Evolutionary conservation across 2,888 invertebrate species (phyloP).

Genomic region (Apeira syringaria): DNA sequence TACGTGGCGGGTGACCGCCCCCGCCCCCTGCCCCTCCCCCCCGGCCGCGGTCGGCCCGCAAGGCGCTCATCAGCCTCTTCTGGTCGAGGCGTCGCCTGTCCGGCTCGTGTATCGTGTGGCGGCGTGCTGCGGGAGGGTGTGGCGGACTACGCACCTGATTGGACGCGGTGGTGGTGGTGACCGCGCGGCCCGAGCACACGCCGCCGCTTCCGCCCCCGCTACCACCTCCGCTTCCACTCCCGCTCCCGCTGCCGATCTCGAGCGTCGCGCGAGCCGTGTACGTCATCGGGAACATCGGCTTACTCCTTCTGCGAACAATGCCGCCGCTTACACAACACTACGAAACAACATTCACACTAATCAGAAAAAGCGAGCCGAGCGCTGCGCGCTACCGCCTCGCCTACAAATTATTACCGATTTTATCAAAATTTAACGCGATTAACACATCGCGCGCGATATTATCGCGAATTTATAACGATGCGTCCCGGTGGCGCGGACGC

Average conservation of each 20-base stretch:
- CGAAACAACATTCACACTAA: conserved; percentile 2
- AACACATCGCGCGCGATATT: background rate
- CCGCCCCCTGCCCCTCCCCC: conserved; percentile 33
- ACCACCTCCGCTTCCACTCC: too few relatives aligned
- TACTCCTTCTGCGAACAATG: conserved; percentile 68
- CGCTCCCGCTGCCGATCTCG: conserved; percentile 81
- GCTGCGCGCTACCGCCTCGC: background rate
- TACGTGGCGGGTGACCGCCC: conserved; percentile 21
- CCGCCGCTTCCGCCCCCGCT: conserved; percentile 79
- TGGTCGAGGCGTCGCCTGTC: conserved; percentile 24
- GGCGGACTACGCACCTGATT: conserved; percentile 74
- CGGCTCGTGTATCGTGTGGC: conserved; percentile 7
- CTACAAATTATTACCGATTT: background rate
- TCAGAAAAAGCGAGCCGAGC: background rate
- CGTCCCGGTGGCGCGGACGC: conserved; percentile 15
- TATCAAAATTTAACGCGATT: background rate
- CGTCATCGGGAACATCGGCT: conserved; percentile 75
- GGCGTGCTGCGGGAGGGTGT: conserved; percentile 18
- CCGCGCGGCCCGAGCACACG: conserved; percentile 78
- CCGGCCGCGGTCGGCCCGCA: conserved; percentile 28
- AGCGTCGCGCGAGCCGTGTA: conserved; percentile 80
- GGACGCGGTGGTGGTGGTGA: conserved; percentile 79
- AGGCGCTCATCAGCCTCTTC: conserved; percentile 40
- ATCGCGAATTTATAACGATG: conserved; percentile 9
- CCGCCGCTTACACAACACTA: conserved; percentile 7